Evolutionary conservation across 2,113 vertebrate species (phyloP), one percentile per base, ranked within the genome.

Genomic region (Anas platyrhynchos): DNA sequence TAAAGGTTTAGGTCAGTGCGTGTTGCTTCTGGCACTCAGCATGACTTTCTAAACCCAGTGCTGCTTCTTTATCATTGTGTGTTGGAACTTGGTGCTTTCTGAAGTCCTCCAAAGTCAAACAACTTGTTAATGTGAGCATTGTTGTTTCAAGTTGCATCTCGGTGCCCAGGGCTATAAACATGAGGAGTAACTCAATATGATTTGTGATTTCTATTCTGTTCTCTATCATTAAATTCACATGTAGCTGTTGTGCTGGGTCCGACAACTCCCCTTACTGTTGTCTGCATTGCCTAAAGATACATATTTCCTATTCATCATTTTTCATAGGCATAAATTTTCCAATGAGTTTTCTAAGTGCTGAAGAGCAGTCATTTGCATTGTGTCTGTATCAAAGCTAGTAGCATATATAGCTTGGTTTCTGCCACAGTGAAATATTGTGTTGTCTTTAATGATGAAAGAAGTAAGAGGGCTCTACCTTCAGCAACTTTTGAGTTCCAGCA

Each of bases 381-480:
- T 1, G 1, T 26, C 5, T 5, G 6, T 10, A 18, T 44, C 2
- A 2, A 22, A 61, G 56, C 25, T n/a, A 11, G 14, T 29, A 77
- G 58, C 71, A 86, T 38, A 29, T 1, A 14, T 4, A 0, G 38
- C 38, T 2, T 26, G 46, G 3, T 25, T 71, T 83, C 77, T 81
- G 44, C 25, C 9, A 31, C 43, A 18, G 1, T 67, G 46, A 63
- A 75, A 55, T 77, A 50, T 27, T 62, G 29, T 22, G 16, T 18
- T 65, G 32, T 32, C 22, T 73, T 76, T 34, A 52, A n/a, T 44
- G 26, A 16, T 62, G 11, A 27, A 80, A 48, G 27, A 25, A 56
- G 65, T 41, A 44, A n/a, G 36, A 61, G 29, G 32, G 73, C 32
- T 55, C 29, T 3, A 9, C 8, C 7, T 29, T 93, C 59, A 63